A percentile compares a stretch with the other conserved stretches of the same genome.
These are phyloP conservation scores for Drosophila tani DNA, from an alignment of 1,140 invertebrate genomes.

Conservation along the genomic window DNA sequence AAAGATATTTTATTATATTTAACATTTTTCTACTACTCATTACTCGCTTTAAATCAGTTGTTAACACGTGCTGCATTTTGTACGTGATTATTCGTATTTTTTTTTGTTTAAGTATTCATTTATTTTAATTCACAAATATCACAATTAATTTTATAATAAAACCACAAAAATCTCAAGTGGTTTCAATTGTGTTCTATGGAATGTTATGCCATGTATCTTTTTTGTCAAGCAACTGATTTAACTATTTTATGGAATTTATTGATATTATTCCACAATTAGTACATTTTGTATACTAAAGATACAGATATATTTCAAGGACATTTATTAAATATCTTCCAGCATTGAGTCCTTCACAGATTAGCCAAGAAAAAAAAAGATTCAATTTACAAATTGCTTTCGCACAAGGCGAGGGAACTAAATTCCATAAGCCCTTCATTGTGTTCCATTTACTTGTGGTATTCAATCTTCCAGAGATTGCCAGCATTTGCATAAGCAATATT, in stretches of 20 bases:
- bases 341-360: no score
- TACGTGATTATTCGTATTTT: not conserved
- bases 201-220: not conserved
- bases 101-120: not conserved
- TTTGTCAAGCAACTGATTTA: not conserved
- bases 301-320: not conserved
- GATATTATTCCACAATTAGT: not conserved
- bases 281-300: not conserved
- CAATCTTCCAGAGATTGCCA: not conserved
- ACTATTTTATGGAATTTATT: not conserved
- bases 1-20: not conserved
- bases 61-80: not conserved
- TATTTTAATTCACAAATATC: not conserved
- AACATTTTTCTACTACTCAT: not conserved
- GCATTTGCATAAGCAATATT: constrained; percentile 11
- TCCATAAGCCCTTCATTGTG: constrained; percentile 11
- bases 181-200: not conserved
- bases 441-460: constrained; percentile 5
- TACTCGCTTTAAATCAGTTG: not conserved
- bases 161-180: not conserved
- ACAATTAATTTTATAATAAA: not conserved
- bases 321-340: no score
- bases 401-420: not conserved
- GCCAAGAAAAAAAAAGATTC: not conserved
- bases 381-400: constrained; percentile 5